These are phyloP conservation scores for Scaeva pyrastri DNA, from an alignment of 2,888 invertebrate species.

Conservation along the genomic window DNA sequence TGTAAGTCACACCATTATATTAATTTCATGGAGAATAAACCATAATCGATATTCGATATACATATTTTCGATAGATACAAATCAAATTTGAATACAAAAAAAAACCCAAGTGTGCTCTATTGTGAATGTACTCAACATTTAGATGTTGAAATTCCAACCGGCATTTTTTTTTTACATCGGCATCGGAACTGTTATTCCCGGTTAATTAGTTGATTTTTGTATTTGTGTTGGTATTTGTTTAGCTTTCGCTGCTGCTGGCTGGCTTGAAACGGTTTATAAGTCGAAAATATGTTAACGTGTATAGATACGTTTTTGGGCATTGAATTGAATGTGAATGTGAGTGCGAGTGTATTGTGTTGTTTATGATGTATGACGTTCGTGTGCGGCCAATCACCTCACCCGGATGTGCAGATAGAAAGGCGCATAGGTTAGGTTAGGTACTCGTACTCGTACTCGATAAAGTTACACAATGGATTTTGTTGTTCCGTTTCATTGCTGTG, in stretches of 20 bases:
- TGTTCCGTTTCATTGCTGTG: no score
- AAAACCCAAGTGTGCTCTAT: not conserved
- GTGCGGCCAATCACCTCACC: no score
- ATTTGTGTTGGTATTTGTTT: conserved; percentile 13
- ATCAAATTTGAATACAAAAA: conserved; percentile 44
- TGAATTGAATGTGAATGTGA: no score
- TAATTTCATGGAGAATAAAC: conserved; percentile 28
- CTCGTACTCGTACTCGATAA: no score
- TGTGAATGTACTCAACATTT: not conserved
- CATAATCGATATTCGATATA: conserved; percentile 51
- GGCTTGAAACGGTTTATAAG: no score
- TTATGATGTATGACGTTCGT: no score
- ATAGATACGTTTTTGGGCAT: no score
- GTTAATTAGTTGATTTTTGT: conserved; percentile 33
- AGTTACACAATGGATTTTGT: no score
- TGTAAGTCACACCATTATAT: conserved; percentile 3
- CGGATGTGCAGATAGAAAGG: no score
- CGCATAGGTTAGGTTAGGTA: no score
- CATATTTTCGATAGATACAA: conserved; percentile 40
- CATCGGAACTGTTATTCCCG: conserved; percentile 49
- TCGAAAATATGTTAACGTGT: no score
- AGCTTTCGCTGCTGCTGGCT: not conserved
- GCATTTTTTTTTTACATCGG: conserved; percentile 32
- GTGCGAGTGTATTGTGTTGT: no score
- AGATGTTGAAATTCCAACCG: not conserved